Conservation (phyloP, 2,113 vertebrate species). For the Elaphurus davidianus region DNA sequence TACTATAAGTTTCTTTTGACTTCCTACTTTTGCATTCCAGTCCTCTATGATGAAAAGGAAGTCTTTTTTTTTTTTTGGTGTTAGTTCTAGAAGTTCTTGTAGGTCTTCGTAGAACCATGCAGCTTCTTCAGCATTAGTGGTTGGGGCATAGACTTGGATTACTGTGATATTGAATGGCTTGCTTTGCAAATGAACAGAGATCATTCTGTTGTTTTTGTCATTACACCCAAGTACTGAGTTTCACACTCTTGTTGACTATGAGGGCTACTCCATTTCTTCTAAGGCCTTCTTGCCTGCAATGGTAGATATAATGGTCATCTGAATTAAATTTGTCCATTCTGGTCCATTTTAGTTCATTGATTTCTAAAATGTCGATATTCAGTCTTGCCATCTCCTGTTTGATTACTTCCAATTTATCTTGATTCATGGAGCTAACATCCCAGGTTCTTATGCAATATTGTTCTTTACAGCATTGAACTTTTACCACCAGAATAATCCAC, state of each 20-base stretch:
- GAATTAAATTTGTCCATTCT: background rate
- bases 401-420: background rate
- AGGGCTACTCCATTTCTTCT: background rate
- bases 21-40: background rate
- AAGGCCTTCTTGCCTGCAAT: background rate
- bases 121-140: background rate
- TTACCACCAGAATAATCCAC: background rate
- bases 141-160: background rate
- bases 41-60: background rate
- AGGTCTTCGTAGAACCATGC: background rate
- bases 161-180: background rate
- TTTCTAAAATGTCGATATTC: background rate
- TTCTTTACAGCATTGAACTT: rapidly evolving
- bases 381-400: background rate
- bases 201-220: background rate
- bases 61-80: background rate
- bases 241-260: background rate
- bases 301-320: background rate
- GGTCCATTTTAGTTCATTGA: background rate
- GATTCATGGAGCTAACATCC: background rate
- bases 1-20: background rate
- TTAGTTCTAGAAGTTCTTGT: background rate
- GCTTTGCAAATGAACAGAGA: background rate
- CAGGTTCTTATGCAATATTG: background rate
- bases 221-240: background rate